These are phyloP conservation scores for Thaumatotibia leucotreta DNA, from an alignment of 1,140 invertebrate genomes.

Conservation along the genomic window DNA sequence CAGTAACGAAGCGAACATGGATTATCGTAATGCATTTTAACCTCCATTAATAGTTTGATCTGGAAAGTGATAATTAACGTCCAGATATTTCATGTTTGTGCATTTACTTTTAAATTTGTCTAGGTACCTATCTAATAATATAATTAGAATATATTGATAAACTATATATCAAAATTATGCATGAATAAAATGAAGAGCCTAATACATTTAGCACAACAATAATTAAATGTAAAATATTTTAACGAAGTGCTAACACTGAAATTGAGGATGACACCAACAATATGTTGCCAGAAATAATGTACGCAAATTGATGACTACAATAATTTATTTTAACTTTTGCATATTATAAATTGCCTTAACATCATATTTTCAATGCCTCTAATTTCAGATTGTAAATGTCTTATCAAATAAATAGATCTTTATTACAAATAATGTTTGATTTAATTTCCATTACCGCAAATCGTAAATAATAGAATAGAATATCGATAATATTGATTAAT, in stretches of 20 bases:
- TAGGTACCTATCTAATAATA: not conserved
- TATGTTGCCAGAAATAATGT: conserved; percentile 43
- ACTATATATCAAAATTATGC: not conserved
- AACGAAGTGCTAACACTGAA: conserved; percentile 9
- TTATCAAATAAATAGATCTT: conserved; percentile 66
- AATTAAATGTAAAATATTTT: not conserved
- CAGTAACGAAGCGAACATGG: not conserved
- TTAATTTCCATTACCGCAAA: not conserved
- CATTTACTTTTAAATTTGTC: not conserved
- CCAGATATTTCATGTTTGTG: not conserved
- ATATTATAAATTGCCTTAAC: conserved; percentile 64
- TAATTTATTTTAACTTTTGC: conserved; percentile 60
- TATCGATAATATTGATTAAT: no score
- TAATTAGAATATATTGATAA: not conserved
- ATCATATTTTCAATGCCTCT: conserved; percentile 60
- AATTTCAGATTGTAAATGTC: conserved; percentile 68
- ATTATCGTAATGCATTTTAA: no score
- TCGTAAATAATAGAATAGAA: no score
- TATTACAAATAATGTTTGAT: conserved; percentile 24
- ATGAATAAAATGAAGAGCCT: not conserved
- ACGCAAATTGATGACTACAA: not conserved
- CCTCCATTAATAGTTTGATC: not conserved
- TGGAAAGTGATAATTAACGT: not conserved
- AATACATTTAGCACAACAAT: not conserved
- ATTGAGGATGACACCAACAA: conserved; percentile 32